Evolutionary conservation across 2,113 vertebrate genomes (phyloP).

Genomic region (Hyperoodon ampullatus): DNA sequence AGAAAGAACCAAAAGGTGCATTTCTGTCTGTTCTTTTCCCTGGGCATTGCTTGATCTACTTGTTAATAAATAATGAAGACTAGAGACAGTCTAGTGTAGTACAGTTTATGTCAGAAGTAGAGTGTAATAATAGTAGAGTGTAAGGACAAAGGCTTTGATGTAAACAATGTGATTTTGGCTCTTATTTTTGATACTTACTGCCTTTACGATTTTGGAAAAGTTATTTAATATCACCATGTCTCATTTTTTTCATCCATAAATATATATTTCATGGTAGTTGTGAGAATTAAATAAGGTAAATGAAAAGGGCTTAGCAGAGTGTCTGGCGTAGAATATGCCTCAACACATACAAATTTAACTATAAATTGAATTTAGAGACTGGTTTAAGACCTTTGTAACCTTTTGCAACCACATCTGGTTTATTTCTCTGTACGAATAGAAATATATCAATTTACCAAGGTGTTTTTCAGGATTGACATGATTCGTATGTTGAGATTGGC

Average conservation of each 20-base stretch:
- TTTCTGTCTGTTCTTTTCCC: background rate
- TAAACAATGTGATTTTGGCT: background rate
- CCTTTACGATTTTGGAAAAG: constrained; percentile 7
- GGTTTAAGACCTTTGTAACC: background rate
- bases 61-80: constrained; percentile 34
- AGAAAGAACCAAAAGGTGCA: background rate
- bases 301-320: background rate
- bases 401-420: background rate
- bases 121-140: background rate
- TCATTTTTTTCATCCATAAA: background rate
- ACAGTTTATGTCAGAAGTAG: background rate
- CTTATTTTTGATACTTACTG: background rate
- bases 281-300: background rate
- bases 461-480: background rate
- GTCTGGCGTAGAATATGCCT: background rate
- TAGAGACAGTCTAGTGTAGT: background rate
- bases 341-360: background rate
- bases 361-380: background rate
- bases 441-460: background rate
- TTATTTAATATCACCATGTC: background rate
- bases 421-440: background rate
- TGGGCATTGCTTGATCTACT: background rate
- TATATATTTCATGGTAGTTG: background rate
- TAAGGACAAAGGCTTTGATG: background rate
- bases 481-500: background rate